phyloP scores from a whole-genome alignment of 2,113 vertebrate species.

The Protobothrops flavoviridis region DNA sequence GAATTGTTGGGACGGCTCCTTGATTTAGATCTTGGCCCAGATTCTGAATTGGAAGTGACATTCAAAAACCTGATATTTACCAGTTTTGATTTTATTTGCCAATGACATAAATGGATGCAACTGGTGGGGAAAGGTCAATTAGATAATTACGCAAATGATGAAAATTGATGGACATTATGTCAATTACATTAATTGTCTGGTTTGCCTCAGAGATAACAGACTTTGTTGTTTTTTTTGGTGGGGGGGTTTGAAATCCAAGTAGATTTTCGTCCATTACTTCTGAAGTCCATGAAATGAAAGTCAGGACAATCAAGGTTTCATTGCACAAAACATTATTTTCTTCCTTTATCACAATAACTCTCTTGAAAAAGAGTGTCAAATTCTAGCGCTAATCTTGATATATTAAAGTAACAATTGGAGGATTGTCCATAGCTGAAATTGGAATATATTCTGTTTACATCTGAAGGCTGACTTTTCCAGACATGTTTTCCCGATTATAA shows the following conservation, averaged over 20 bases:
- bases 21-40: background rate
- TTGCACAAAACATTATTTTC: background rate
- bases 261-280: background rate
- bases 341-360: background rate
- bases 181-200: background rate
- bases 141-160: background rate
- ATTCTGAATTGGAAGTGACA: background rate
- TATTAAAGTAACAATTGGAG: background rate
- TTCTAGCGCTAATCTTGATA: background rate
- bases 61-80: background rate
- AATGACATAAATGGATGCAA: background rate
- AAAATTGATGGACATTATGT: background rate
- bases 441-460: background rate
- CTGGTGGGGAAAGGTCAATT: background rate
- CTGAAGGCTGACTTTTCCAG: background rate
- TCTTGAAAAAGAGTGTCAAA: background rate
- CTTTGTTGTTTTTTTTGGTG: background rate
- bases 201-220: background rate
- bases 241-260: background rate
- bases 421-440: background rate
- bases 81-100: background rate
- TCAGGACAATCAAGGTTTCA: background rate
- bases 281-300: background rate
- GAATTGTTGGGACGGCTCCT: background rate
- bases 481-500: background rate